Evolutionary conservation across 1,140 invertebrate genomes (phyloP), one percentile per base, ranked within the genome.

Genomic region (Bathynomus jamesi): DNA sequence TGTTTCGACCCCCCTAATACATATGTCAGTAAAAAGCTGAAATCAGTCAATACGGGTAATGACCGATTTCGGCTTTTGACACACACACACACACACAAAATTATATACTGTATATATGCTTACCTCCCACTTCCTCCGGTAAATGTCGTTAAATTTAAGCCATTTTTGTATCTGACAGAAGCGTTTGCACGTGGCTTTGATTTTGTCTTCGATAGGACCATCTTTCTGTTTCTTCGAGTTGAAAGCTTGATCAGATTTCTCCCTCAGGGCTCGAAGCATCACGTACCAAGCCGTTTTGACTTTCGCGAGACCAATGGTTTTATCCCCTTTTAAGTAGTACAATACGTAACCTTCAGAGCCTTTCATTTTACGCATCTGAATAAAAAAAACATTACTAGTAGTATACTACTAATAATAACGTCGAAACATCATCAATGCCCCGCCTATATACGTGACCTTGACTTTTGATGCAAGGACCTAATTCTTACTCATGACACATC

Each of bases 221-320:
- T 24, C 10, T 25, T 67, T 40, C 28, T 8, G n/a, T 25, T 62
- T 65, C 17, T 25, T 40, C n/a, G 24, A 10, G 24, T 31, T 61
- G 29, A 70, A 74, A 32, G 60, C 25, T 17, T 67, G 71, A 7
- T 61, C 65, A 29, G 60, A 70, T 78, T 85, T 84, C 72, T 85
- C 84, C 63, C 84, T 72, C 8, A 84, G 78, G 28, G 83, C 82
- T 74, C 84, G 70, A 62, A 82, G 78, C 29, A 84, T 80, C 53
- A 85, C 83, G 74, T 85, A 85, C 84, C 84, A 85, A 28, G 81
- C 78, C 13, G 84, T 84, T 78, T 85, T 85, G 79, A 84, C 84
- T 74, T 85, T 85, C 27, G 84, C 73, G 5, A 85, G 53, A 17
- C 84, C 84, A 70, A 85, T 82, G 0, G 83, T 81, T 21, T 78